Evolutionary conservation across 2,113 vertebrate species (phyloP), one percentile per base, ranked within the genome.

Genomic region (Leptosomus discolor): DNA sequence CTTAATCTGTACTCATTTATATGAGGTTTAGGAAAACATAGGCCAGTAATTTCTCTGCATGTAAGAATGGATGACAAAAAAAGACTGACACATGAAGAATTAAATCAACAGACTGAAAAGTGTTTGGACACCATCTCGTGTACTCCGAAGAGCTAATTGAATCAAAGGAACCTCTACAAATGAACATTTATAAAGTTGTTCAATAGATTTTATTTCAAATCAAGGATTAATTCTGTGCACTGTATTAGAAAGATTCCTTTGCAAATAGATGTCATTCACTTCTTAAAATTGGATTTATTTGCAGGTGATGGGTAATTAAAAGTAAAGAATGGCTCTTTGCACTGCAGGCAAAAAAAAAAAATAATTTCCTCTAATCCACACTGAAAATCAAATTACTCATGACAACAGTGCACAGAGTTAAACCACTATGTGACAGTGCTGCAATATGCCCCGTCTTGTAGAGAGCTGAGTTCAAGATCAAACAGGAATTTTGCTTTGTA

Each of bases 191-290:
- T 68, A 73, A 92, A 67, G 21, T 53, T 67, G 14, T 63, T 85
- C 26, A 85, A 56, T 64, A 78, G 67, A 85, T 48, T 92, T 95
- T 61, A 58, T 96, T 97, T 96, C 43, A 96, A 96, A 95, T 80
- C 75, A 83, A 37, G 14, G 37, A 94, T 90, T 92, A 93, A 45
- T 97, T 96, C 91, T 88, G 70, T 74, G 30, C 39, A 45, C 48
- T 15, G 12, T 37, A 73, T 95, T 93, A 87, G 36, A 71, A 46
- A 37, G 27, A 30, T 5, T 76, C 22, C 16, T 91, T 81, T 94
- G 77, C 39, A 90, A 95, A 88, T 81, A 94, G 64, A 85, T 90
- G 45, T 11, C 37, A 85, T 85, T 97, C 77, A 46, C n/a, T 73
- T 94, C 56, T 80, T 86, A 79, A 93, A 96, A 92, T 32, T 41